Evolutionary conservation across 2,888 invertebrate genomes (phyloP), one percentile per base, ranked within the genome.

Genomic region (Trichacis sp.): DNA sequence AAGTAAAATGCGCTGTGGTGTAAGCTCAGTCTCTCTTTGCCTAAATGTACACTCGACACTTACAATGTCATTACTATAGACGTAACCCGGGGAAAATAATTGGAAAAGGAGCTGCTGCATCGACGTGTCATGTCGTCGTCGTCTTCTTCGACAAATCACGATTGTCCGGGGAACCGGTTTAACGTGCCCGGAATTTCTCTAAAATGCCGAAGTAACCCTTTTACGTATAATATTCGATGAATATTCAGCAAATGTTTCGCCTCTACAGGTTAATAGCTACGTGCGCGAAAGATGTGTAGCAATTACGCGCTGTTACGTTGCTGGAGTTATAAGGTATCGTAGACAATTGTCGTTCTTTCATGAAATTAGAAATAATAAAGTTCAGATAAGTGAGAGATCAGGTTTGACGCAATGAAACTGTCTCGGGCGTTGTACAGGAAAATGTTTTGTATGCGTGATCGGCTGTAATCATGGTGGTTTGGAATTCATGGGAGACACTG

Each of bases 41-140:
- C n/a, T n/a, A n/a, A n/a, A 73, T 67, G 64, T 54, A 15, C 64
- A 51, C 52, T 54, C 63, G 68, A 68, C 50, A 60, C 64, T 57
- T n/a, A n/a, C n/a, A n/a, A 58, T 58, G 48, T 46, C 45, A 51
- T 57, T 46, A 52, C n/a, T 50, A 33, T 29, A 17, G 49, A 11
- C 24, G 33, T 45, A 17, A 43, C 49, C 38, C 15, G 18, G 48
- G 42, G 42, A 42, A 43, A 48, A 60, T 56, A 60, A 55, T 64
- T 55, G 45, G 53, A 38, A 42, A 54, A 57, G 53, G 45, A 38
- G 43, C 49, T 45, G 55, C 55, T 38, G 55, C 55, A 20, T 55
- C 48, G 30, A 52, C 50, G n/a, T n/a, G n/a, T n/a, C n/a, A n/a
- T 58, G 50, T 50, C 43, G 45, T 45, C 30, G 49, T 43, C 65